Evolutionary conservation across 2,797 vertebrate species (phyloP).

Genomic region (Melanotaenia maccullochi): DNA sequence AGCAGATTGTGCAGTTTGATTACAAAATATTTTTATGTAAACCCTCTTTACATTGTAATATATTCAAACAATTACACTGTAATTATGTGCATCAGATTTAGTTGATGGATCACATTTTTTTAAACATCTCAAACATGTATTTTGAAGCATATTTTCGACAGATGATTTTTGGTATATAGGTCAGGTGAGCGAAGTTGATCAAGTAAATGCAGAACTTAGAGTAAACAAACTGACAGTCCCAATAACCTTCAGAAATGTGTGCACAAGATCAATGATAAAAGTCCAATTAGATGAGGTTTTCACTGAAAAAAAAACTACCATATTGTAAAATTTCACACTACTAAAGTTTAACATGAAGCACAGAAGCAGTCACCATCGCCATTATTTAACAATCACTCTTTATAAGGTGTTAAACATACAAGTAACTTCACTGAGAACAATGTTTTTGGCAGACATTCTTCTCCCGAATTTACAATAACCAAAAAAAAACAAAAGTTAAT

Average conservation of each 20-base stretch:
- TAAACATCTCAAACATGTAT: conserved; percentile 1
- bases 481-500: conserved; percentile 6
- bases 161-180: conserved; percentile 48
- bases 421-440: not conserved
- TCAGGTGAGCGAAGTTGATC: conserved; percentile 37
- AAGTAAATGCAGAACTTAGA: conserved; percentile 5
- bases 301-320: not conserved
- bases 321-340: not conserved
- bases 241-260: conserved; percentile 15
- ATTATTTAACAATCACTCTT: not conserved
- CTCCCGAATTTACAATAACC: not conserved
- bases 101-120: conserved; percentile 12
- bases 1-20: conserved; percentile 12
- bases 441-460: not conserved
- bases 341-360: not conserved
- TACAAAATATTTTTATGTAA: conserved; percentile 65
- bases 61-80: conserved; percentile 45
- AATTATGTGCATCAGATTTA: conserved; percentile 16
- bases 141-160: conserved; percentile 25
- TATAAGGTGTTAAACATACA: not conserved
- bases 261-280: not conserved
- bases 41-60: conserved; percentile 62
- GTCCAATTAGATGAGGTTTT: not conserved
- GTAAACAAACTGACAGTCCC: conserved; percentile 17
- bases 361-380: not conserved